Evolutionary conservation across 23 tunicate species (phyloP).

Genomic region (Pegea sp.): DNA sequence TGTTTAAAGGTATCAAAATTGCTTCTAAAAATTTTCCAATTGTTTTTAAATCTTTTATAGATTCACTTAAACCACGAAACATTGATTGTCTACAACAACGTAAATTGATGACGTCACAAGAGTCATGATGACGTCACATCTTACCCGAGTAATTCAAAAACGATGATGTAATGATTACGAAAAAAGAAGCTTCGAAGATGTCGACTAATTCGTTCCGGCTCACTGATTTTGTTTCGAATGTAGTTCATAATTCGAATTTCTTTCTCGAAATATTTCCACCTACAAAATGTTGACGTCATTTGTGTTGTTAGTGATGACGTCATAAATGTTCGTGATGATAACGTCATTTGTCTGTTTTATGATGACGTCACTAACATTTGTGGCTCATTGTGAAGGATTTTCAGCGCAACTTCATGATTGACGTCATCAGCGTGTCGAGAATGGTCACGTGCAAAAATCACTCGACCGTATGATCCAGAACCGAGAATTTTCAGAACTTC

Average conservation of each 20-base stretch:
- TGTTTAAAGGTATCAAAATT: conserved; percentile 24
- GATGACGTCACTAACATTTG: conserved; percentile 13
- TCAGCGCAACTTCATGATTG: conserved; percentile 54
- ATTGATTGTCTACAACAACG: neutral
- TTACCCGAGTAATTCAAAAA: conserved; percentile 83
- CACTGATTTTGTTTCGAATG: conserved; percentile 12
- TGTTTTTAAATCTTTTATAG: conserved; percentile 13
- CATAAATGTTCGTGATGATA: too few relatives aligned
- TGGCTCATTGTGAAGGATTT: conserved; percentile 63
- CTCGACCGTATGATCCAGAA: conserved; percentile 82
- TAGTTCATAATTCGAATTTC: conserved; percentile 50
- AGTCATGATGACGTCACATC: conserved; percentile 1
- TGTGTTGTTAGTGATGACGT: too few relatives aligned
- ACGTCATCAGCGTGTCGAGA: conserved; percentile 11
- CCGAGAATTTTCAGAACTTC: conserved; percentile 66
- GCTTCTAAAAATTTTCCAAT: conserved; percentile 34
- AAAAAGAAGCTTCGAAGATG: conserved; percentile 60
- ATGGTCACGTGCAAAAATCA: conserved; percentile 63
- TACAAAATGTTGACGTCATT: too few relatives aligned
- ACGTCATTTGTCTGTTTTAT: too few relatives aligned
- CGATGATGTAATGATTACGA: conserved; percentile 84
- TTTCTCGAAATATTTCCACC: conserved; percentile 49
- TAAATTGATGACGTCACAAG: neutral
- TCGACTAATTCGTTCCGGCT: conserved; percentile 20
- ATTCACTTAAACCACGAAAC: neutral